Conservation (phyloP, 92 coral and sea anemone genomes). For the Phenganax subtilis region DNA sequence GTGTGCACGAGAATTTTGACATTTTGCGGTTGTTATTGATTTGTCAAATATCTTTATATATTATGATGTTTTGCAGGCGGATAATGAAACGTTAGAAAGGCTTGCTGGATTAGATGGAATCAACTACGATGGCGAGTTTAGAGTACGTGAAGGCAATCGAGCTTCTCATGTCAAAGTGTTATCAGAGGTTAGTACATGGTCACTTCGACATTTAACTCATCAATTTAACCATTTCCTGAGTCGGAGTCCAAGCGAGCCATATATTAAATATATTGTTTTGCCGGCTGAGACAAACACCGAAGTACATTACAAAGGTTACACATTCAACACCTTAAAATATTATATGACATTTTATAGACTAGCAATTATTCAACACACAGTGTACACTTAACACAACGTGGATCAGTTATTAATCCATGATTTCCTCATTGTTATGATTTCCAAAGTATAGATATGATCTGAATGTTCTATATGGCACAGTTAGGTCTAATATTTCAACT, state of each 20-base stretch:
- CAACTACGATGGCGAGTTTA: slow-evolving; percentile 64
- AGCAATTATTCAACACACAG: slow-evolving; percentile 31
- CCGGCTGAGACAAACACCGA: slow-evolving; percentile 20
- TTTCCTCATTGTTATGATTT: slow-evolving; percentile 12
- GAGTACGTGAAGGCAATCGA: slow-evolving; percentile 69
- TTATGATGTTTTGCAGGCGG: slow-evolving; percentile 66
- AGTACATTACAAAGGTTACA: slow-evolving; percentile 1
- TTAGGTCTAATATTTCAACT: not conserved
- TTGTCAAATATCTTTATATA: slow-evolving; percentile 5
- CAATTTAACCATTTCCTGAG: slow-evolving; percentile 35
- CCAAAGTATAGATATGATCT: slow-evolving; percentile 2
- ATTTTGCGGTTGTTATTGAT: slow-evolving; percentile 19
- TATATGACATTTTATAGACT: not conserved
- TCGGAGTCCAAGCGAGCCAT: not conserved
- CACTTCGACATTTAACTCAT: slow-evolving; percentile 28
- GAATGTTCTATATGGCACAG: slow-evolving; percentile 9
- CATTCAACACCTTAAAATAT: not conserved
- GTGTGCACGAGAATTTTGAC: slow-evolving; percentile 36
- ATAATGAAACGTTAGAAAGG: slow-evolving; percentile 79
- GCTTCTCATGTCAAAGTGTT: slow-evolving; percentile 66
- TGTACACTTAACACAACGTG: not conserved
- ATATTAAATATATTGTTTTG: slow-evolving; percentile 34
- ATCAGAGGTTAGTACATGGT: slow-evolving; percentile 18
- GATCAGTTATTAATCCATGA: not conserved
- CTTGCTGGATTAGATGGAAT: slow-evolving; percentile 94